Evolutionary conservation across 1,140 invertebrate genomes (phyloP).

Genomic region (Theocolax elegans): DNA sequence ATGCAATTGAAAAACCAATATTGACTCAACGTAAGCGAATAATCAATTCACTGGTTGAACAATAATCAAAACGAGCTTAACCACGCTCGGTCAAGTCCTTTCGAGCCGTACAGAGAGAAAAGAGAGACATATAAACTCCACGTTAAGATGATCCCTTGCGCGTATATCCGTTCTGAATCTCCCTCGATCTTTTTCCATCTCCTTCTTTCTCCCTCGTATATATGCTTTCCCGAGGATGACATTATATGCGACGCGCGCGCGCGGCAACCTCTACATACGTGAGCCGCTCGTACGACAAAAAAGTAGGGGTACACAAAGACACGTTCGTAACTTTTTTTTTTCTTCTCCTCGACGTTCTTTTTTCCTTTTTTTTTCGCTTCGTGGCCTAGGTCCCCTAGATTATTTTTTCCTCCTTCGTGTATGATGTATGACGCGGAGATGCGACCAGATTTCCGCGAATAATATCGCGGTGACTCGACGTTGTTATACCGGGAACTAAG

Average conservation of each 20-base stretch:
- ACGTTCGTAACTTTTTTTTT: background rate
- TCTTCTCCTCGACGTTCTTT: too few species aligned
- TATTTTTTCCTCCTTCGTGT: background rate
- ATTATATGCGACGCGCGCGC: too few species aligned
- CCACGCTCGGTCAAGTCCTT: too few species aligned
- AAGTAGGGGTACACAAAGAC: too few species aligned
- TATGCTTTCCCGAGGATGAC: too few species aligned
- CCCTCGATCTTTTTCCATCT: background rate
- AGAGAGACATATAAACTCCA: constrained; percentile 18
- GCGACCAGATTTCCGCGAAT: constrained; percentile 18
- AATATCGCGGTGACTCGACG: constrained; percentile 1
- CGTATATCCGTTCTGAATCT: constrained; percentile 8
- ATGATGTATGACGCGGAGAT: constrained; percentile 7
- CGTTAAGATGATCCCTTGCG: background rate
- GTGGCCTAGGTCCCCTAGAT: background rate
- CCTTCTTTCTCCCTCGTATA: constrained; percentile 7
- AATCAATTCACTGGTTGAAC: constrained; percentile 19
- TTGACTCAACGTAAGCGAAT: constrained; percentile 15
- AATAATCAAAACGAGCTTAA: constrained; percentile 33
- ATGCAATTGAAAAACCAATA: too few species aligned
- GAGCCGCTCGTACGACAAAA: too few species aligned
- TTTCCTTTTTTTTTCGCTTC: background rate
- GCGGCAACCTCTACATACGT: too few species aligned
- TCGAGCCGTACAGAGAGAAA: constrained; percentile 27
- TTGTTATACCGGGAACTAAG: background rate